phyloP scores from a whole-genome alignment of 1,140 invertebrate species.

The Ceratina calcarata region DNA sequence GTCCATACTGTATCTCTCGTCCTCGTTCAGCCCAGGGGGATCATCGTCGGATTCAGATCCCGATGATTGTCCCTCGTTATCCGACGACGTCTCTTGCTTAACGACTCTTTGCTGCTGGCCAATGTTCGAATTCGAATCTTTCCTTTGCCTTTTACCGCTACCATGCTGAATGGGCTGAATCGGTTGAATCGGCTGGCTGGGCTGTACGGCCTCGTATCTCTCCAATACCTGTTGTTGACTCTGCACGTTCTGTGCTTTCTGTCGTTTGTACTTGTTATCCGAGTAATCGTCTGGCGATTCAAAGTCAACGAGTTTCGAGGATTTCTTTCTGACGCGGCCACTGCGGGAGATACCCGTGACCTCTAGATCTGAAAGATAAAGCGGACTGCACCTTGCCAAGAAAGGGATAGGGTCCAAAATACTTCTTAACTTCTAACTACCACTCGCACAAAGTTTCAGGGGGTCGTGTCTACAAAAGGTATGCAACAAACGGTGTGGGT shows the following conservation, averaged over 20 bases:
- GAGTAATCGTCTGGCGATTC: conserved; percentile 90
- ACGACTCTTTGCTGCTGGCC: conserved; percentile 60
- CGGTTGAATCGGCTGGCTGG: conserved; percentile 43
- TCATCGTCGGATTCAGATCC: conserved; percentile 82
- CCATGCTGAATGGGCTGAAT: conserved; percentile 38
- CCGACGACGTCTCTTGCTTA: conserved; percentile 73
- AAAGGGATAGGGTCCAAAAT: conserved; percentile 64
- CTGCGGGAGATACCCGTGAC: conserved; percentile 92
- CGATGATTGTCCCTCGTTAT: conserved; percentile 80
- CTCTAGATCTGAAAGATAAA: conserved; percentile 85
- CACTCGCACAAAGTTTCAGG: conserved; percentile 46
- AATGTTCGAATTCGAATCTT: conserved; percentile 70
- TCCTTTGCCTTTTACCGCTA: conserved; percentile 59
- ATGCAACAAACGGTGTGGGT: conserved; percentile 27
- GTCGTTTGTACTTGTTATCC: conserved; percentile 78
- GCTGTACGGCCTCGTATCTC: conserved; percentile 67
- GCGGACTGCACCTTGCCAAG: conserved; percentile 75
- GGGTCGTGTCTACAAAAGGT: conserved; percentile 20
- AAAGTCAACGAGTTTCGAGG: conserved; percentile 95
- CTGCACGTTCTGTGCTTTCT: conserved; percentile 75
- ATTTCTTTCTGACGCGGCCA: conserved; percentile 95
- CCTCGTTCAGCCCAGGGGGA: conserved; percentile 79
- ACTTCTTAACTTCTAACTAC: conserved; percentile 66
- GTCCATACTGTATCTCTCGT: conserved; percentile 79
- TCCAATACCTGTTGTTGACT: conserved; percentile 75